A percentile compares a stretch with the other conserved stretches of the same genome.
These are phyloP conservation scores for Pseudococcus longispinus DNA, from an alignment of 2,888 invertebrate genomes.

Conservation along the genomic window DNA sequence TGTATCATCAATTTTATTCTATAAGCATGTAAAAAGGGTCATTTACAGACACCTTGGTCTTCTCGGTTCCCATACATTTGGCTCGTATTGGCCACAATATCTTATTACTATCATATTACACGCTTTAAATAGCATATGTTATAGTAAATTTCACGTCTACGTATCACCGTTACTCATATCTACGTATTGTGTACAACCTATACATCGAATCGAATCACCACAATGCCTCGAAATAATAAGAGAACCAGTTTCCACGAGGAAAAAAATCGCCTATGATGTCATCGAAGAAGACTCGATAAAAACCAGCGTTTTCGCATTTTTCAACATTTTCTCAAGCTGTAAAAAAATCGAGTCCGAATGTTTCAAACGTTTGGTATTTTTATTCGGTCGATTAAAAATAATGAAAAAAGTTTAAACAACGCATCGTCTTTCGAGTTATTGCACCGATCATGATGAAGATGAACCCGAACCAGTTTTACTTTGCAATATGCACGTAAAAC, in stretches of 20 bases:
- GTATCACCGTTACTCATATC: conserved; percentile 24
- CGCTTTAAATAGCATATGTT: conserved; percentile 35
- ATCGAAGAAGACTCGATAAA: background rate
- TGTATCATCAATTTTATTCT: background rate
- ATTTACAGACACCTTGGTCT: background rate
- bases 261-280: conserved; percentile 10
- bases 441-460: background rate
- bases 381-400: conserved; percentile 19
- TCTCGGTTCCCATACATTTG: conserved; percentile 24
- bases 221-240: background rate
- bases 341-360: conserved; percentile 18
- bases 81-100: background rate
- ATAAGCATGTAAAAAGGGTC: conserved; percentile 25
- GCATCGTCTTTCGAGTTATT: background rate
- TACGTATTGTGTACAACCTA: background rate
- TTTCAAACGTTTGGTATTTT: conserved; percentile 34
- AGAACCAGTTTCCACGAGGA: background rate
- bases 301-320: conserved; percentile 21
- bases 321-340: conserved; percentile 28
- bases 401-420: background rate
- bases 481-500: conserved; percentile 7
- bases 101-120: conserved; percentile 30
- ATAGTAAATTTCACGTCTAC: background rate
- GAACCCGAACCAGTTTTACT: conserved; percentile 9
- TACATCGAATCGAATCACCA: background rate